Base-by-base conservation (phyloP, 2,888 invertebrate species). In the Eupeodes luniger region DNA sequence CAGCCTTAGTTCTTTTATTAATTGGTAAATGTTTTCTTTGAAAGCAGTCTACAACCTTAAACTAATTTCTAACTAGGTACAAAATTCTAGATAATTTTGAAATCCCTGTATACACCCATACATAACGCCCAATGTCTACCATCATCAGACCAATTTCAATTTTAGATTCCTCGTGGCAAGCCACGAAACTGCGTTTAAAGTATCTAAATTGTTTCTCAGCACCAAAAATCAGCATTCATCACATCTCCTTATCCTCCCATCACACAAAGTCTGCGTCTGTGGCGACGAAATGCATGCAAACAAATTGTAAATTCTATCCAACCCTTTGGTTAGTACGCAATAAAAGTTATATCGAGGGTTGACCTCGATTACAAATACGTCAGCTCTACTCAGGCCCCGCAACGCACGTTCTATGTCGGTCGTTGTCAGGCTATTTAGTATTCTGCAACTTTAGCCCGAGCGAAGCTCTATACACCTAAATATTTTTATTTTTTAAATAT, bases 291-390 rank as follows among this genome's bases (percentile, higher is more conserved):
- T 82, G 82, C 81, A 86, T 59, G 69, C 77, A 79, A 86, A 70
- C 79, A 69, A 79, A 86, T 81, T 86, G 66, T 79, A 79, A 79
- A 86, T 86, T 86, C 86, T 59, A 59, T 79, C 86, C 79, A 86
- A 86, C 86, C 86, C 86, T 86, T 86, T 84, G 70, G 57, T 82
- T 79, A 77, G 67, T 79, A 86, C 82, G 86, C 82, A 82, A 79
- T 86, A 86, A 86, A 82, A 82, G 79, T 53, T 51, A 82, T 82
- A 76, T 82, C 83, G 79, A 87, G 86, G 86, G 86, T 87, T 87
- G 83, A 87, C 86, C 86, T 87, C 86, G 86, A 87, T 87, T 83
- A 87, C 75, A 66, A 87, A 87, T 83, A 79, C 83, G 82, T 80
- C 69, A 40, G 59, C 69, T 44, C 72, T 27, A 16, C 34, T 57